These are phyloP conservation scores for Gopherus flavomarginatus DNA, from an alignment of 2,113 vertebrate genomes.

Conservation along the genomic window DNA sequence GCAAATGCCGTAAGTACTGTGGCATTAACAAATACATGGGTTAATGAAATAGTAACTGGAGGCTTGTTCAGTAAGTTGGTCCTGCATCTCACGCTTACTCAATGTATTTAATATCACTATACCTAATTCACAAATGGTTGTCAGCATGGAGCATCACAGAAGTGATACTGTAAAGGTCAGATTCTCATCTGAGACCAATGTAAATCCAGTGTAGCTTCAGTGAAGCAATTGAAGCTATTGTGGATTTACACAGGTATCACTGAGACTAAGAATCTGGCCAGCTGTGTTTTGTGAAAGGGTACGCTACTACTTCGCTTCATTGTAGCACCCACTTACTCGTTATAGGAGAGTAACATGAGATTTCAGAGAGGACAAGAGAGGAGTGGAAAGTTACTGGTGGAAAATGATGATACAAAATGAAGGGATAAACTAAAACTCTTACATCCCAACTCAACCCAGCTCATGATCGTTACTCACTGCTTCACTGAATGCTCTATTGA, in stretches of 20 bases:
- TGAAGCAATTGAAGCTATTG: neutral
- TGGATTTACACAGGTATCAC: neutral
- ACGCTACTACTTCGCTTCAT: neutral
- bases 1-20: conserved; percentile 83
- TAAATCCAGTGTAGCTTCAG: neutral
- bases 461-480: neutral
- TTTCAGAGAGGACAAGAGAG: neutral
- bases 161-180: neutral
- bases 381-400: neutral
- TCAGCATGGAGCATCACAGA: neutral
- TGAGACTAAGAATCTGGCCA: neutral
- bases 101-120: neutral
- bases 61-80: neutral
- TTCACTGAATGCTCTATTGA: neutral
- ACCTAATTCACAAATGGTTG: neutral
- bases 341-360: neutral
- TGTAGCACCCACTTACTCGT: neutral
- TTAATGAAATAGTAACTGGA: neutral
- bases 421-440: neutral
- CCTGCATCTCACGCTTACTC: neutral
- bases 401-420: neutral
- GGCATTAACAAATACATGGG: neutral
- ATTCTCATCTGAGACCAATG: neutral
- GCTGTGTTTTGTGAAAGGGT: neutral
- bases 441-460: neutral